phyloP scores from a whole-genome alignment of 2,113 vertebrate genomes.

The Cavia aperea region DNA sequence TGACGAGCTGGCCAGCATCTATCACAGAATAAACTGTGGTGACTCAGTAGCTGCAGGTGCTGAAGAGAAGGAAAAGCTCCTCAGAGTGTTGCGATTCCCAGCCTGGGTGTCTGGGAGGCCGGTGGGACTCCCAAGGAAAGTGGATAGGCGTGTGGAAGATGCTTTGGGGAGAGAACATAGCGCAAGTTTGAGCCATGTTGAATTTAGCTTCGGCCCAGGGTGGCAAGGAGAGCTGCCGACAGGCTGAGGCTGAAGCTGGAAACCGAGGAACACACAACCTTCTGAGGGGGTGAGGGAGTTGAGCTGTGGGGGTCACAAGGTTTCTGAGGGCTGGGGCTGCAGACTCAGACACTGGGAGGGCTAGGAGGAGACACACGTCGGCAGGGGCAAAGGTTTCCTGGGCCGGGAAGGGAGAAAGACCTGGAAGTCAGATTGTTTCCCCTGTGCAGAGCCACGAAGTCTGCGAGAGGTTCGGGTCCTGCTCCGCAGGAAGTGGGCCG shows the following conservation, averaged over 20 bases:
- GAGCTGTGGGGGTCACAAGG: not conserved
- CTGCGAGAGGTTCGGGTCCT: not conserved
- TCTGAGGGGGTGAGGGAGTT: accelerated
- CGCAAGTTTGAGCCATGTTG: not conserved
- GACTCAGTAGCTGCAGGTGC: not conserved
- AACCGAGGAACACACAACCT: not conserved
- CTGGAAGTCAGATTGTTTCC: not conserved
- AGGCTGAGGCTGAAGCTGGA: not conserved
- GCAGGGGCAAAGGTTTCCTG: not conserved
- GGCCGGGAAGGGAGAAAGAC: not conserved
- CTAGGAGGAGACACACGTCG: not conserved
- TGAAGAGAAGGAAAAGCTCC: not conserved
- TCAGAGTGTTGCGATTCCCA: not conserved
- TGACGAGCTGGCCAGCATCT: not conserved
- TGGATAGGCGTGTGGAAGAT: accelerated
- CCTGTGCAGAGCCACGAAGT: accelerated
- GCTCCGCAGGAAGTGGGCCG: too few relatives aligned
- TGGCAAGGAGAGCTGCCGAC: not conserved
- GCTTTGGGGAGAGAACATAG: not conserved
- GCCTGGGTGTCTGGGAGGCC: not conserved
- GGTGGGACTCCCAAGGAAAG: not conserved
- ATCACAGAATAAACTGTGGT: not conserved
- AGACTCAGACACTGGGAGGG: not conserved
- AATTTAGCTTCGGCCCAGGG: not conserved
- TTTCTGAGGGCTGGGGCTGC: not conserved